Conservation (phyloP, 2,888 invertebrate genomes). For the Scaptomyza parva region DNA sequence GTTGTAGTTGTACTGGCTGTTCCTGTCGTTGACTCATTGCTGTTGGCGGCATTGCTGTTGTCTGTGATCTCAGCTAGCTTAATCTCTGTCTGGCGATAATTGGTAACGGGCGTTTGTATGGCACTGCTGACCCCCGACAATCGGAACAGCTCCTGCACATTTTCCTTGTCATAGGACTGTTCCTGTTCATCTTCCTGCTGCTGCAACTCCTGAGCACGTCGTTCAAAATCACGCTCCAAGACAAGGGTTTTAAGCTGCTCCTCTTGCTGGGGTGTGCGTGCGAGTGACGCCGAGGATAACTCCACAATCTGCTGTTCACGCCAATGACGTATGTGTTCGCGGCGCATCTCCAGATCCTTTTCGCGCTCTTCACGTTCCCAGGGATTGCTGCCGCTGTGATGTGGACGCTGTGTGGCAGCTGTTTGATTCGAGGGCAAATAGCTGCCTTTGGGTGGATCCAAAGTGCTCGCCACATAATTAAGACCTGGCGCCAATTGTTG, state of each 20-base stretch:
- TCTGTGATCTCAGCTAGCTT: slow-evolving; percentile 73
- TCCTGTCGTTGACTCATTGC: slow-evolving; percentile 45
- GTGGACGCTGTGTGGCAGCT: slow-evolving; percentile 24
- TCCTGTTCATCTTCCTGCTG: slow-evolving; percentile 88
- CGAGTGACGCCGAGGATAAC: slow-evolving; percentile 88
- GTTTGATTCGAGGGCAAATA: slow-evolving; percentile 86
- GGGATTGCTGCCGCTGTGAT: slow-evolving; percentile 88
- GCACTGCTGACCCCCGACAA: slow-evolving; percentile 84
- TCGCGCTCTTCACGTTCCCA: slow-evolving; percentile 98
- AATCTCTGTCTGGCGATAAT: slow-evolving; percentile 84
- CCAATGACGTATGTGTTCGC: slow-evolving; percentile 91
- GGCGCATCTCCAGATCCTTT: slow-evolving; percentile 89
- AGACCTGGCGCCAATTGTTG: slow-evolving; percentile 78
- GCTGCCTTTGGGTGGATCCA: slow-evolving; percentile 90
- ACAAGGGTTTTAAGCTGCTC: slow-evolving; percentile 95
- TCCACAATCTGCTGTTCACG: slow-evolving; percentile 95
- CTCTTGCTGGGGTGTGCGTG: slow-evolving; percentile 91
- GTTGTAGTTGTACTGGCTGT: slow-evolving; percentile 1
- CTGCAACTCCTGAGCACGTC: slow-evolving; percentile 92
- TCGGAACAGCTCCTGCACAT: slow-evolving; percentile 86
- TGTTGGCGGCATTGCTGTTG: slow-evolving; percentile 58
- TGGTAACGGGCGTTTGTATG: slow-evolving; percentile 85
- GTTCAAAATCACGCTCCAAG: slow-evolving; percentile 97
- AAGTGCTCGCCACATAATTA: slow-evolving; percentile 89
- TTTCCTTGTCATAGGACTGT: slow-evolving; percentile 82